phyloP scores from a whole-genome alignment of 2,797 vertebrate genomes.

The Vespertilio murinus region DNA sequence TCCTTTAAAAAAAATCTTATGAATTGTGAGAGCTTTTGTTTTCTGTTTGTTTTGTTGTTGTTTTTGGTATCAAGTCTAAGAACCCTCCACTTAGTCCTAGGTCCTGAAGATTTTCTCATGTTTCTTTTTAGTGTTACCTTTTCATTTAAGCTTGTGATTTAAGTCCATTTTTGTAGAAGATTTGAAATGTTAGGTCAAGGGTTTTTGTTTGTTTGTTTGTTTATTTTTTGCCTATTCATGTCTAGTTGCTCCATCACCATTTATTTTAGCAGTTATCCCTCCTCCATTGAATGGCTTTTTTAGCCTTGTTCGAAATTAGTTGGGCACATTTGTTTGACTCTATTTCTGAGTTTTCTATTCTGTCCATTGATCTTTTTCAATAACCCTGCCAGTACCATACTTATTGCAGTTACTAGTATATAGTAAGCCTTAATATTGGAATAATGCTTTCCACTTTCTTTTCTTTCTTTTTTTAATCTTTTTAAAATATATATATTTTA shows the following conservation, averaged over 20 bases:
- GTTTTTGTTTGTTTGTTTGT: not conserved
- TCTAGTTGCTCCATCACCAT: not conserved
- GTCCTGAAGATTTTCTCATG: not conserved
- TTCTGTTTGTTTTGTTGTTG: not conserved
- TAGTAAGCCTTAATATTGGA: not conserved
- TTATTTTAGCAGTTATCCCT: not conserved
- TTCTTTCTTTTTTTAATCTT: not conserved
- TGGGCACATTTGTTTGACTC: not conserved
- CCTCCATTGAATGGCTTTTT: not conserved
- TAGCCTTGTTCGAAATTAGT: not conserved
- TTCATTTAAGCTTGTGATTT: not conserved
- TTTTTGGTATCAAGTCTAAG: not conserved
- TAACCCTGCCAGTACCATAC: not conserved
- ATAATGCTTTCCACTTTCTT: not conserved
- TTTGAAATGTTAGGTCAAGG: not conserved
- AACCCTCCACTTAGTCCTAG: not conserved
- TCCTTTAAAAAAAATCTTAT: not conserved
- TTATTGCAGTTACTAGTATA: not conserved
- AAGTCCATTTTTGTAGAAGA: not conserved
- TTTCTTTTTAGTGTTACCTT: not conserved
- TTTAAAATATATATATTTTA: too few relatives aligned
- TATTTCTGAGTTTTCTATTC: not conserved
- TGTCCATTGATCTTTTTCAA: not conserved
- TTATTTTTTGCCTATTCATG: not conserved
- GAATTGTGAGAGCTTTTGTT: not conserved